Evolutionary conservation across 2,113 vertebrate genomes (phyloP), one percentile per base, ranked within the genome.

Genomic region (Cariama cristata): DNA sequence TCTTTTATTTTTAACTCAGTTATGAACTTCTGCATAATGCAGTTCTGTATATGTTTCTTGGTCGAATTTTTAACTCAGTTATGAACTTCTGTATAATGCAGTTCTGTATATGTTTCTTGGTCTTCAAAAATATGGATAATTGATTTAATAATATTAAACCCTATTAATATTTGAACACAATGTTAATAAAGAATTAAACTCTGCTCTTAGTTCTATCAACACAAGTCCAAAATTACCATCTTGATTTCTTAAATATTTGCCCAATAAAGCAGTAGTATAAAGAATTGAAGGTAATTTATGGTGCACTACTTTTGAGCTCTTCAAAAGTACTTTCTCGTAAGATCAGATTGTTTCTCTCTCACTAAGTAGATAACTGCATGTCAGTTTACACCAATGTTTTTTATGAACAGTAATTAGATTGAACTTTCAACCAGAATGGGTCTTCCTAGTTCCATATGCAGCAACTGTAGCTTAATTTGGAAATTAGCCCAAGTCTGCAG

Each of bases 141-240:
- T 79, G 73, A 88, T 77, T 84, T 86, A 91, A 52, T 76, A 83
- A 91, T 62, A 83, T 94, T 91, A 91, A 86, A 44, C 19, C 15
- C 15, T 84, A 52, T 80, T 89, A 77, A 77, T 86, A 84, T 77
- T 76, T 93, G 53, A 93, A 49, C 17, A 77, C 68, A 52, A 45
- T 58, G 13, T 45, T 96, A 89, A 91, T 73, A 77, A 90, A 84
- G 42, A 49, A 80, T 66, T 87, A 24, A 86, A 76, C n/a, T 85
- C 27, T 86, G 12, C 40, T 91, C 47, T 89, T 2, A 2, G 15
- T 22, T 95, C 58, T 79, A 30, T 68, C 40, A 90, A 50, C 24
- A 12, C 3, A 4, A 47, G 18, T 75, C 26, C 33, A 79, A 79
- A 90, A 91, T 79, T 88, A 68, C 47, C 28, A 15, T 45, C 44